Conservation (phyloP, 2,888 invertebrate species). For the Drosophila kuntzei region DNA sequence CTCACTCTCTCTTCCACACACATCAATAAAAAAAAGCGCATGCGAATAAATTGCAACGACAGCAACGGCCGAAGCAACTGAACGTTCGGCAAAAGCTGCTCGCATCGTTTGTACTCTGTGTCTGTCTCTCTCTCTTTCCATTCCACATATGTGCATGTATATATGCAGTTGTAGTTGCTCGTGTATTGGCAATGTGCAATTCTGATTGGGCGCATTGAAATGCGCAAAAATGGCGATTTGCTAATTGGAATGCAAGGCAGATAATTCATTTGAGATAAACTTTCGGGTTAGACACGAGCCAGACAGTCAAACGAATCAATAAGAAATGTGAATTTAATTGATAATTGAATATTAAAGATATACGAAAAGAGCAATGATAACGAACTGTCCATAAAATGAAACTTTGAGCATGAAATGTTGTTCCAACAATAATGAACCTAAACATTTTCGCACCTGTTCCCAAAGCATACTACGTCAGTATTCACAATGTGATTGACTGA, state of each 20-base stretch:
- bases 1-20: slow-evolving; percentile 1
- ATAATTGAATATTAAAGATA: slow-evolving; percentile 9
- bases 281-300: slow-evolving; percentile 36
- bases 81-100: slow-evolving; percentile 10
- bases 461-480: slow-evolving; percentile 6
- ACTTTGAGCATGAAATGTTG: slow-evolving; percentile 1
- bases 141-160: slow-evolving; percentile 3
- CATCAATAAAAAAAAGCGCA: slow-evolving; percentile 59
- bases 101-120: slow-evolving; percentile 5
- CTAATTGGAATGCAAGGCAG: slow-evolving; percentile 41
- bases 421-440: not conserved
- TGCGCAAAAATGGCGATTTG: slow-evolving; percentile 68
- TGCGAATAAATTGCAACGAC: slow-evolving; percentile 66
- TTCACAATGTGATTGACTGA: slow-evolving; percentile 30
- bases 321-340: slow-evolving; percentile 36
- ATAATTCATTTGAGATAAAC: slow-evolving; percentile 16
- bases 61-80: slow-evolving; percentile 22
- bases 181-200: slow-evolving; percentile 32
- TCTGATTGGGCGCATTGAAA: slow-evolving; percentile 61
- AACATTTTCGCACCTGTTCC: slow-evolving; percentile 46
- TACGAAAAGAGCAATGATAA: slow-evolving; percentile 25
- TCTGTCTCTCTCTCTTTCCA: not conserved
- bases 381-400: slow-evolving; percentile 2
- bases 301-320: slow-evolving; percentile 24
- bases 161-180: slow-evolving; percentile 7